Base-by-base conservation (phyloP, 2,888 invertebrate genomes). In the Junonia oenone region DNA sequence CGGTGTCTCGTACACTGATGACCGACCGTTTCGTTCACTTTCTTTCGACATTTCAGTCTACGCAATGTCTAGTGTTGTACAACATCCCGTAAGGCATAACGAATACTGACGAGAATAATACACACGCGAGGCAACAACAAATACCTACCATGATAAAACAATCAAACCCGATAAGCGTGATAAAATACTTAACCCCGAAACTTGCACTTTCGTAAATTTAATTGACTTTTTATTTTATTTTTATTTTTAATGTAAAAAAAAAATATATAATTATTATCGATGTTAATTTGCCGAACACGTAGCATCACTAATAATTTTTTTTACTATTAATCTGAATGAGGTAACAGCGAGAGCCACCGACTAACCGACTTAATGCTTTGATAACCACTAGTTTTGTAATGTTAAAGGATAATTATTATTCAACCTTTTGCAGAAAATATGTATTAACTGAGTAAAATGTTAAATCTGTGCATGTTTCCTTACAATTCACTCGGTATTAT, bases 41-140 rank as follows among this genome's bases (percentile, higher is more conserved):
- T 88, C 88, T 88, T 88, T 88, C 87, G 83, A 82, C 87, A 88
- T 82, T 77, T 69, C 61, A 65, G 72, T 66, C 78, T 83, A 77
- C 84, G 85, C 81, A 83, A 84, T 75, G 63, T 63, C 50, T 55
- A 59, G 69, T 71, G 71, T 65, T 73, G 75, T 71, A 61, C 63
- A 59, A 61, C 51, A 61, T 59, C 63, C 58, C 59, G 45, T 38
- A 55, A 38, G 48, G 48, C 45, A 49, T 53, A 58, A 50, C 51
- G 43, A 45, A 45, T 33, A 55, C 52, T 52, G 48, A 37, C 35
- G 35, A 47, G 38, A 40, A 29, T 9, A n/a, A 45, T n/a, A 37
- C 35, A 17, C 31, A 26, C 14, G 14, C 43, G 33, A 48, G 33
- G 29, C 14, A 55, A 46, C 35, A 54, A 52, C 43, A 26, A 22